phyloP scores from a whole-genome alignment of 2,888 invertebrate species.

The Phragmatobia fuliginosa region DNA sequence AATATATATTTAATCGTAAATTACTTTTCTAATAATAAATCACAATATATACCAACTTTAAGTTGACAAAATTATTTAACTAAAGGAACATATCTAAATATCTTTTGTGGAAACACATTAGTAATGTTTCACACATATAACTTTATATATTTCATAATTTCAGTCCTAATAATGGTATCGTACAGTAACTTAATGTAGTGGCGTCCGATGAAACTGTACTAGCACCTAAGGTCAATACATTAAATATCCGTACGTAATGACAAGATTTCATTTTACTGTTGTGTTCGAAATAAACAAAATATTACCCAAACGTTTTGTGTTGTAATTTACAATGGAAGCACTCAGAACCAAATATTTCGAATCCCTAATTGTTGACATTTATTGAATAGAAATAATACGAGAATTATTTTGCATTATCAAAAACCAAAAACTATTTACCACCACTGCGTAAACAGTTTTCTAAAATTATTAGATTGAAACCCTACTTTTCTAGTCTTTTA shows the following conservation, averaged over 20 bases:
- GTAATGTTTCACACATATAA: slow-evolving; percentile 73
- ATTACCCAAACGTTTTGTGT: neutral
- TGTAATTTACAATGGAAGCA: slow-evolving; percentile 30
- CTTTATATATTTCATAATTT: slow-evolving; percentile 51
- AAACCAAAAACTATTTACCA: slow-evolving; percentile 41
- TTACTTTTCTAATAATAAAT: slow-evolving; percentile 79
- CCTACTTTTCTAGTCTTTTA: slow-evolving; percentile 40
- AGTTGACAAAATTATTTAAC: slow-evolving; percentile 80
- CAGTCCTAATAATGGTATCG: slow-evolving; percentile 49
- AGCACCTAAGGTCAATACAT: slow-evolving; percentile 6
- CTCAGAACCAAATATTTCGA: slow-evolving; percentile 15
- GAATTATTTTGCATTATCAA: slow-evolving; percentile 33
- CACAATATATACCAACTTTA: slow-evolving; percentile 83
- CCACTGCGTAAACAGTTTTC: slow-evolving; percentile 42
- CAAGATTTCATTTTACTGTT: slow-evolving; percentile 23
- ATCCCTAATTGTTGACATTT: slow-evolving; percentile 25
- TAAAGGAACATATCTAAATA: slow-evolving; percentile 78
- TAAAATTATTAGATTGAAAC: slow-evolving; percentile 39
- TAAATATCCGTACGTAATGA: slow-evolving; percentile 6
- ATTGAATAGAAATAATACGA: slow-evolving; percentile 25
- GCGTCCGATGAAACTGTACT: slow-evolving; percentile 9
- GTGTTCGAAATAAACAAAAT: neutral
- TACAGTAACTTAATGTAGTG: slow-evolving; percentile 38
- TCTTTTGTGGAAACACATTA: slow-evolving; percentile 61
- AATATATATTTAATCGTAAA: slow-evolving; percentile 79